Evolutionary conservation across 2,113 vertebrate species (phyloP).

Genomic region (Hypomesus transpacificus): DNA sequence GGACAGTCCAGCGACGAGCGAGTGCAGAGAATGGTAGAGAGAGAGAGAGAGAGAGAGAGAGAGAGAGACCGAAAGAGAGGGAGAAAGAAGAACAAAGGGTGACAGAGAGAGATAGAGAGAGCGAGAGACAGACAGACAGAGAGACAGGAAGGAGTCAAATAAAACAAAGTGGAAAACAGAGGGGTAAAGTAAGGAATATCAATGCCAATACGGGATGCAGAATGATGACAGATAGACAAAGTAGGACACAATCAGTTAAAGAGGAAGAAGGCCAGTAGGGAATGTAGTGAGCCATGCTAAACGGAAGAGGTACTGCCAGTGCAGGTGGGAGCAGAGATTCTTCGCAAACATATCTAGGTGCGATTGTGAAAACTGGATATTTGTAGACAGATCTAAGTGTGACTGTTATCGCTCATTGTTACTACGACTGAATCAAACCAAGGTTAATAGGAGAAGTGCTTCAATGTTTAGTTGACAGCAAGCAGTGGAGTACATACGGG

Average conservation of each 20-base stretch:
- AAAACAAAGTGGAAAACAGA: background rate
- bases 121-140: background rate
- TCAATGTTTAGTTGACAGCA: slow-evolving; percentile 2
- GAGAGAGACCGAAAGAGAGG: slow-evolving; percentile 3
- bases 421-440: too few relatives aligned
- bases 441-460: too few relatives aligned
- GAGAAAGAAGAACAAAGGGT: slow-evolving; percentile 30
- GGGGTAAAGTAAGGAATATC: background rate
- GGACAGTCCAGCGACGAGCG: slow-evolving; percentile 32
- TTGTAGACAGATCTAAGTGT: too few relatives aligned
- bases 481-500: slow-evolving; percentile 55
- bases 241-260: background rate
- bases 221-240: background rate
- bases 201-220: background rate
- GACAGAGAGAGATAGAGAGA: slow-evolving; percentile 15
- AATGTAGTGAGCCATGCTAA: background rate
- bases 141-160: background rate
- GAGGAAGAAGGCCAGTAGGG: background rate
- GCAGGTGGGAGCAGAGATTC: background rate
- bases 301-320: background rate
- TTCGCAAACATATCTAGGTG: background rate
- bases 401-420: too few relatives aligned
- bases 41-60: slow-evolving; percentile 1
- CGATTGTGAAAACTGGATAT: too few relatives aligned
- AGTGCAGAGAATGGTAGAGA: slow-evolving; percentile 30